Base-by-base conservation (phyloP, 2,888 invertebrate species). In the Spodoptera exigua region DNA sequence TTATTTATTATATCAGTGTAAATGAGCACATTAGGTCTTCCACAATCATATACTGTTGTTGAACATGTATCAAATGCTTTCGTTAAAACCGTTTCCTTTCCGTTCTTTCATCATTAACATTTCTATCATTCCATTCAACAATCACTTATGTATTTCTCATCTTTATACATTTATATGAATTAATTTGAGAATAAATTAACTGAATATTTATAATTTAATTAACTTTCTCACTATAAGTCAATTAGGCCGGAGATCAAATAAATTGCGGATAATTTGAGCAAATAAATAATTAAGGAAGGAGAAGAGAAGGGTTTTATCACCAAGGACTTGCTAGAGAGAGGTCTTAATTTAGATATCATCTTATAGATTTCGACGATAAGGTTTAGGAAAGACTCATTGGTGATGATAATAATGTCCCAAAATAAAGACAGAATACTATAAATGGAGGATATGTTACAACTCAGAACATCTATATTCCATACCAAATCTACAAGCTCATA, bases 401-500 rank as follows among this genome's bases (percentile, higher is more conserved):
- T 55, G 17, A 14, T 51, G 40, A 12, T 44, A 57, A 52, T 41
- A 14, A 51, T 57, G 70, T 68, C 52, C 62, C 58, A 72, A 49
- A 57, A 68, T 37, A 62, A 68, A 65, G 65, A 72, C 62, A 71
- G 63, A 67, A 60, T 62, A 55, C 51, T 60, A 61, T 43, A 27
- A 27, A 62, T 52, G 58, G 65, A 58, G 55, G 74, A 68, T 74
- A 74, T 76, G 71, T 71, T 62, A 51, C 17, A 76, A 79, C 70
- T 74, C 74, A 79, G 63, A 69, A 79, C 61, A 71, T 71, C 74
- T 79, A 73, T 67, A 76, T 66, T 82, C 81, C 89, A 86, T 89
- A 89, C 80, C 87, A 89, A 89, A 89, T 85, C 92, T 92, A 92
- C 89, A 92, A 93, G 92, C 93, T 92, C 91, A 83, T 89, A 88